Conservation (phyloP, 2,888 invertebrate species). For the Drosophila acutilabella region DNA sequence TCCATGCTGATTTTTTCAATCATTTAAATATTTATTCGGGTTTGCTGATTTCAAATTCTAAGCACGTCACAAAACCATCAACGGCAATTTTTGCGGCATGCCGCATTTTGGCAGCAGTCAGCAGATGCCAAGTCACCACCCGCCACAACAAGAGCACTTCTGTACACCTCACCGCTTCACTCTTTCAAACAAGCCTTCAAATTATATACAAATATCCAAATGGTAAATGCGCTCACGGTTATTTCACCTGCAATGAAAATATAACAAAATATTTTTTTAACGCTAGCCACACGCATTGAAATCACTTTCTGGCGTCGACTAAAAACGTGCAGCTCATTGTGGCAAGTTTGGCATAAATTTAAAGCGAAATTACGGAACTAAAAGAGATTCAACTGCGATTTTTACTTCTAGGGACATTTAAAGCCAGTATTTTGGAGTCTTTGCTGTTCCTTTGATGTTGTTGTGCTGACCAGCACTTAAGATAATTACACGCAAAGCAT, state of each 20-base stretch:
- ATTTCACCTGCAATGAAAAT: slow-evolving; percentile 19
- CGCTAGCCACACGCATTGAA: slow-evolving; percentile 19
- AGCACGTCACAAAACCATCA: slow-evolving; percentile 70
- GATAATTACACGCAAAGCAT: slow-evolving; percentile 36
- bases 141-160: slow-evolving; percentile 24
- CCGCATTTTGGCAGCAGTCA: slow-evolving; percentile 31
- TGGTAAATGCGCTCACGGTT: slow-evolving; percentile 38
- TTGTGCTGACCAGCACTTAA: slow-evolving; percentile 33
- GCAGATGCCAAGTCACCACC: slow-evolving; percentile 15
- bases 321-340: slow-evolving; percentile 1
- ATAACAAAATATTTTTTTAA: slow-evolving; percentile 26
- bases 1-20: slow-evolving; percentile 42
- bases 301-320: slow-evolving; percentile 8
- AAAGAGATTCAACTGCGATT: background rate
- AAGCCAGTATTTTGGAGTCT: background rate
- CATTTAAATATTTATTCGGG: slow-evolving; percentile 62
- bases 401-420: background rate
- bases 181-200: slow-evolving; percentile 8
- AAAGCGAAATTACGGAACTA: background rate
- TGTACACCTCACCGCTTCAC: background rate
- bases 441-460: background rate
- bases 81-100: slow-evolving; percentile 48
- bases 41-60: slow-evolving; percentile 57
- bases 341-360: slow-evolving; percentile 8
- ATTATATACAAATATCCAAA: slow-evolving; percentile 24